These are phyloP conservation scores for Drosophila yakuba DNA, from an alignment of 1,140 invertebrate species.

Conservation along the genomic window DNA sequence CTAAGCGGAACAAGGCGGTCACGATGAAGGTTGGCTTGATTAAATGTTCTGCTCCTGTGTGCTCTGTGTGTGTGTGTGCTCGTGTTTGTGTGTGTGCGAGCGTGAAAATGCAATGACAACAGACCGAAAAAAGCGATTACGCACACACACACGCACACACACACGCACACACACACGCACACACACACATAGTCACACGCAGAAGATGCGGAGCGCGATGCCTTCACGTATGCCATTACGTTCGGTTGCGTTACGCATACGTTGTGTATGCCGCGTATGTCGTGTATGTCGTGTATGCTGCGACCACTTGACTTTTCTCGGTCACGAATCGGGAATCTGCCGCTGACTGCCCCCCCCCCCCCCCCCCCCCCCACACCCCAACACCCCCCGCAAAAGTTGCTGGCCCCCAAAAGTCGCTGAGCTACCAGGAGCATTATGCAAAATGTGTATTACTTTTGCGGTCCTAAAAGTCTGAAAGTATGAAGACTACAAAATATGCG, in stretches of 20 bases:
- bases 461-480: too few species aligned
- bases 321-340: slow-evolving; percentile 19
- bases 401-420: not conserved
- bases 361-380: too few species aligned
- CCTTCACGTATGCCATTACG: slow-evolving; percentile 62
- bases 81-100: slow-evolving; percentile 9
- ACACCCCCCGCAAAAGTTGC: too few species aligned
- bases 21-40: slow-evolving; percentile 51
- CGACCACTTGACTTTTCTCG: slow-evolving; percentile 66
- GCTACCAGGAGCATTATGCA: too few species aligned
- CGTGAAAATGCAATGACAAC: slow-evolving; percentile 73
- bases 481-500: too few species aligned
- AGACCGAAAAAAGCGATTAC: slow-evolving; percentile 61
- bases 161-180: slow-evolving; percentile 32
- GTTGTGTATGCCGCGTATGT: slow-evolving; percentile 26
- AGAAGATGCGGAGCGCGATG: slow-evolving; percentile 16
- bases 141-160: slow-evolving; percentile 12
- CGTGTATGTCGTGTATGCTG: slow-evolving; percentile 29
- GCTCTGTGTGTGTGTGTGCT: not conserved
- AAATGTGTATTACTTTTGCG: too few species aligned
- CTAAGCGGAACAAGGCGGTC: slow-evolving; percentile 28
- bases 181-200: slow-evolving; percentile 7
- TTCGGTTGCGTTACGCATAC: slow-evolving; percentile 63
- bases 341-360: not conserved
- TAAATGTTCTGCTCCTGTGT: slow-evolving; percentile 55